Percentiles rank a stretch among this genome's conserved stretches.
phyloP scores from a whole-genome alignment of 2,888 invertebrate species.

The Crioceris asparagi region DNA sequence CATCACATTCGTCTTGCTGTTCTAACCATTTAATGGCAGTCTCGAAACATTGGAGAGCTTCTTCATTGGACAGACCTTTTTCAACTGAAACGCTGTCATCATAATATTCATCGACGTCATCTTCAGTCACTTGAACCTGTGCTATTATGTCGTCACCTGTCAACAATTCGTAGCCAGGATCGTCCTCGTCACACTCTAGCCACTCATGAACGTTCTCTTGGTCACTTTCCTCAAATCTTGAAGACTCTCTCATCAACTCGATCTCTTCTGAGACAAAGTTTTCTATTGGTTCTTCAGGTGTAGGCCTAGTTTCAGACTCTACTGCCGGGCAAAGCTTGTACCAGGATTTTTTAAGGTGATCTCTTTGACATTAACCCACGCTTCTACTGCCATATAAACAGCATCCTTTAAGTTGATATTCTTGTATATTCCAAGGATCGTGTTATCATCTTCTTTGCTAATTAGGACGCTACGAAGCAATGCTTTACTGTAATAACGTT shows the following conservation, averaged over 20 bases:
- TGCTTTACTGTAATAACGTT: conserved; percentile 1
- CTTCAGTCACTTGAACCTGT: neutral
- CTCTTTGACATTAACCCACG: neutral
- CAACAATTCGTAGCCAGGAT: neutral
- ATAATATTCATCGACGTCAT: neutral
- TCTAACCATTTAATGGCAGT: neutral
- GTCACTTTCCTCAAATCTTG: neutral
- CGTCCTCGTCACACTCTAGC: neutral
- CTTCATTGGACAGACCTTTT: neutral
- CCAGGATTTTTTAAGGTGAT: no score
- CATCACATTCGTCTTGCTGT: neutral
- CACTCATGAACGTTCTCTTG: neutral
- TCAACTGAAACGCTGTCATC: neutral
- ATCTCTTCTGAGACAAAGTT: no score
- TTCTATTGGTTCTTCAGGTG: no score
- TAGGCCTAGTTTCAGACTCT: no score
- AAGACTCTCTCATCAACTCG: no score
- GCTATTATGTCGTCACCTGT: neutral
- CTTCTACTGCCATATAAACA: conserved; percentile 1
- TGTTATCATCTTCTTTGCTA: neutral
- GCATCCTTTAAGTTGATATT: conserved; percentile 1
- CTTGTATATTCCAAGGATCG: conserved; percentile 1
- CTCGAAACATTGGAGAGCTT: neutral
- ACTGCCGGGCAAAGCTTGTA: no score
- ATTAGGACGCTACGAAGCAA: neutral